Evolutionary conservation across 2,888 invertebrate genomes (phyloP), one percentile per base, ranked within the genome.

Genomic region (Ectropis crepuscularia): DNA sequence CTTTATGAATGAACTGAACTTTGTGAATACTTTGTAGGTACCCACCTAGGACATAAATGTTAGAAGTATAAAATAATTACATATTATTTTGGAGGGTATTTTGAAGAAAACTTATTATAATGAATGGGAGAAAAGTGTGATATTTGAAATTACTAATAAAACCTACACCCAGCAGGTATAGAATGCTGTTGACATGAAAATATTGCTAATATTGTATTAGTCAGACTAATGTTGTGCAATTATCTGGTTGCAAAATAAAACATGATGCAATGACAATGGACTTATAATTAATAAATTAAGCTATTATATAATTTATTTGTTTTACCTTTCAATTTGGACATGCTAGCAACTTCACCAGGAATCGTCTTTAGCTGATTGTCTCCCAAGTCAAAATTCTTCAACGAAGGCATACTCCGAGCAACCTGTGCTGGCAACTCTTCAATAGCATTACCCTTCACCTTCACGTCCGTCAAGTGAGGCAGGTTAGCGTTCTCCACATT

Each of bases 351-450:
- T 85, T 96, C 96, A 0, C 95, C 95, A 6, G 97, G 96, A 0
- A 97, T 83, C 4, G 85, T 87, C 74, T 91, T 94, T 53, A 97
- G 79, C 67, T 93, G 90, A 86, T 97, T 97, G 12, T 94, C 93
- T 6, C 95, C 93, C 8, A 97, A 85, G 81, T 97, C 95, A 61
- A 97, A 93, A 57, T 94, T 89, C 85, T 96, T 96, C 61, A 97
- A 78, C 7, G 94, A 91, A 0, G 94, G 87, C 66, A 97, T 82
- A 67, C 79, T 85, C 2, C 84, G 78, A 11, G 86, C 87, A 16
- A 97, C 91, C 54, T 92, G 90, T 28, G 82, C 74, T 0, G 96
- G 95, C 63, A 97, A 88, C 51, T 87, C 86, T 39, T 92, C 91
- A 57, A 97, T 95, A 57, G 87, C 79, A 81, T 97, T 97, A 2